Base-by-base conservation (phyloP, 2,113 vertebrate species). In the Erythrolamprus reginae region DNA sequence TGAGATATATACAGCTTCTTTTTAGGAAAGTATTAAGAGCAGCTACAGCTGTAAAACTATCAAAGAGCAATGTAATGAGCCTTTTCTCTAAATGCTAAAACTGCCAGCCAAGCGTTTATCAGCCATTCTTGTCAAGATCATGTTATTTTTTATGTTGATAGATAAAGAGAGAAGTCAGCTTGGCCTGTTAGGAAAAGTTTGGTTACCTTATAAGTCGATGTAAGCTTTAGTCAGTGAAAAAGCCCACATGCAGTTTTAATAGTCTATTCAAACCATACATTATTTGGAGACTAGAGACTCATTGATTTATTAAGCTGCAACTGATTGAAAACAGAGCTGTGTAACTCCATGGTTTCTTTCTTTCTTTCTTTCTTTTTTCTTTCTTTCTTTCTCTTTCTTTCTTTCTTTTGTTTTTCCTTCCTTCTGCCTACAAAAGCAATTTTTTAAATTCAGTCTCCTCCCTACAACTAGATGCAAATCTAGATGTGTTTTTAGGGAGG, bases 211-310 rank as follows among this genome's bases (percentile, higher is more conserved):
- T 87, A 93, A 90, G 89, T 84, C 88, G 89, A 88, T 65, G 4
- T 65, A n/a, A 82, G 33, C 91, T 10, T 87, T 8, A 84, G 92
- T 92, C 83, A 21, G 45, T 56, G 42, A 89, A 91, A 83, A 92
- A 93, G 92, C 91, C 56, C 84, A 90, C 89, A 86, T 28, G 83
- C 86, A 94, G 82, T 88, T 84, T 51, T 84, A 92, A 90, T 10
- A 77, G 26, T 51, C 92, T 61, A 45, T 42, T 17, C 91, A 77
- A 89, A 55, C n/a, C 65, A 83, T 45, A 92, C 8, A 82, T 58
- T 26, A 89, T 89, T 85, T 61, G 23, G 52, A 86, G 86, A 42
- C 23, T 86, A 90, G 56, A 91, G 38, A 28, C 50, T 87, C 28
- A 17, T 26, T 89, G 26, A 77, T 91, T 92, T 95, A 85, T 86